Conservation (phyloP, 2,113 vertebrate species). For the Saimiri boliviensis region DNA sequence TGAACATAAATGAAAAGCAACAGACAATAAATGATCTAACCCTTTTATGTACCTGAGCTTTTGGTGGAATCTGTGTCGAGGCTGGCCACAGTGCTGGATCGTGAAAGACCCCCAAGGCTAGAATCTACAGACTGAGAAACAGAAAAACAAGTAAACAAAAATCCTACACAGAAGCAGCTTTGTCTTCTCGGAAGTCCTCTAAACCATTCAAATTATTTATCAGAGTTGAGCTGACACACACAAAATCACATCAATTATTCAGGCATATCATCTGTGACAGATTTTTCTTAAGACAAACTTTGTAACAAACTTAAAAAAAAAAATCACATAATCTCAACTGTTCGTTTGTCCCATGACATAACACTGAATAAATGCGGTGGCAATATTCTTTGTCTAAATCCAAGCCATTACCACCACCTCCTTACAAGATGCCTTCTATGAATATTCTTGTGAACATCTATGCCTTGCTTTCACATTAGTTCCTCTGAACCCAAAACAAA, state of each 20-base stretch:
- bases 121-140: conserved; percentile 95
- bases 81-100: conserved; percentile 98
- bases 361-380: rapidly evolving
- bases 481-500: not conserved
- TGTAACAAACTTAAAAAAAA: not conserved
- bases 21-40: rapidly evolving
- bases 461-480: not conserved
- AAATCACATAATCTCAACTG: not conserved
- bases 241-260: not conserved
- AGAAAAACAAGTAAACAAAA: not conserved
- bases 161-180: not conserved
- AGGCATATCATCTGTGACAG: rapidly evolving
- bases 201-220: not conserved
- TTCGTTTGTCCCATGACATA: not conserved
- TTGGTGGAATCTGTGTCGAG: conserved; percentile 98
- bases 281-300: not conserved
- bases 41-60: conserved; percentile 90
- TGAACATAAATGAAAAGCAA: rapidly evolving
- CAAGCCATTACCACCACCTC: not conserved
- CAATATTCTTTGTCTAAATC: too few species aligned
- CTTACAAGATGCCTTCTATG: not conserved
- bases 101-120: conserved; percentile 97
- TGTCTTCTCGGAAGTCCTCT: not conserved
- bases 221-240: not conserved
- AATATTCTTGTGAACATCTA: not conserved